phyloP scores from a whole-genome alignment of 2,113 vertebrate species.

The Datnioides undecimradiatus region DNA sequence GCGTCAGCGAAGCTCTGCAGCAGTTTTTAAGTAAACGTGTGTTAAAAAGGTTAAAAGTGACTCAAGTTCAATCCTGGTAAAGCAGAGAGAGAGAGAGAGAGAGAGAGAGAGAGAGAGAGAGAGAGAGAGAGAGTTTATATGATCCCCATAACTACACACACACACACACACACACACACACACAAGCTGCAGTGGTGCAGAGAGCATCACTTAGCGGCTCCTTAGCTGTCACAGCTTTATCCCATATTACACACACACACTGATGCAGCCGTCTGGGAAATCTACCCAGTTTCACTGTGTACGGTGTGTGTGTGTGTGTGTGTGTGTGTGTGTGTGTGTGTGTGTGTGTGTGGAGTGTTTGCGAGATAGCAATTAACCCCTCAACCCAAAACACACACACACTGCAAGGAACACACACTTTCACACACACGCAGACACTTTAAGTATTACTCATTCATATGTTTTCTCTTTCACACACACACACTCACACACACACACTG shows the following conservation, averaged over 20 bases:
- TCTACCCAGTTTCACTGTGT: not conserved
- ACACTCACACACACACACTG: not conserved
- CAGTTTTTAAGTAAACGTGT: too few relatives aligned
- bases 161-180: conserved; percentile 17
- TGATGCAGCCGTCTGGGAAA: not conserved
- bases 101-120: not conserved
- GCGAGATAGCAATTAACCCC: conserved; percentile 20
- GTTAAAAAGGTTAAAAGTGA: not conserved
- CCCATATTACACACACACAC: conserved; percentile 7
- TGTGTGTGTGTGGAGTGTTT: not conserved
- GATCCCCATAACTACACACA: not conserved
- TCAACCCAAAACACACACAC: not conserved
- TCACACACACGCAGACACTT: not conserved
- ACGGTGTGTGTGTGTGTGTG: conserved; percentile 12
- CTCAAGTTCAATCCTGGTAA: not conserved
- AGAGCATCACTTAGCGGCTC: conserved; percentile 28
- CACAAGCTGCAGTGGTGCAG: not conserved
- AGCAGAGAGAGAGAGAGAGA: not conserved
- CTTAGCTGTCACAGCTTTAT: conserved; percentile 39
- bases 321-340: not conserved
- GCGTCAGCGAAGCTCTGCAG: too few relatives aligned
- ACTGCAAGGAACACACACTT: not conserved
- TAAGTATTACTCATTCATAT: conserved; percentile 1
- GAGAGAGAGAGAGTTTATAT: not conserved
- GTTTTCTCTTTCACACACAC: not conserved